Conservation (phyloP, 2,888 invertebrate species). For the Eustalomyia histrio region DNA sequence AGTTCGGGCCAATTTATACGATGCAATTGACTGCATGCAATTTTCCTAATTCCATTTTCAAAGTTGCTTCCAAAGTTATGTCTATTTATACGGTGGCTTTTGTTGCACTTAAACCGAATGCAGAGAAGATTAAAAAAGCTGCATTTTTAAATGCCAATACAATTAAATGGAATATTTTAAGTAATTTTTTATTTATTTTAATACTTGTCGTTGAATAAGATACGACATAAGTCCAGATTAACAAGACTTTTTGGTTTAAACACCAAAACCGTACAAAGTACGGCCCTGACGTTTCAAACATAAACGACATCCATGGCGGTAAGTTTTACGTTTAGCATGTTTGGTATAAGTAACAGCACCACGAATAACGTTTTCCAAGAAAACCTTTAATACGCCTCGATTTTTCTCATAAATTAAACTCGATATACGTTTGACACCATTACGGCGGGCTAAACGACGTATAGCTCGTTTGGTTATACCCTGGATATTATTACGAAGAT, state of each 20-base stretch:
- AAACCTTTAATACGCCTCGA: constrained; percentile 88
- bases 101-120: too few relatives aligned
- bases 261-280: constrained; percentile 90
- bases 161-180: constrained; percentile 7
- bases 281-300: constrained; percentile 90
- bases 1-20: too few relatives aligned
- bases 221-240: neutral
- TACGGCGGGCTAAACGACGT: constrained; percentile 86
- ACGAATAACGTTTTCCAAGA: constrained; percentile 90
- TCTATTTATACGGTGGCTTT: too few relatives aligned
- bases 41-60: too few relatives aligned
- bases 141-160: neutral
- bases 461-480: constrained; percentile 90
- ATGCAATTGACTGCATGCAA: too few relatives aligned
- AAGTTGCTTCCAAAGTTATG: too few relatives aligned
- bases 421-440: constrained; percentile 86
- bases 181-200: neutral
- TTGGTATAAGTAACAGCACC: constrained; percentile 93
- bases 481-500: constrained; percentile 88
- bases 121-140: too few relatives aligned
- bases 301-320: constrained; percentile 94
- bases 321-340: constrained; percentile 91
- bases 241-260: constrained; percentile 79
- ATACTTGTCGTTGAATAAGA: neutral
- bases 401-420: constrained; percentile 90